Evolutionary conservation across 2,888 invertebrate species (phyloP), one percentile per base, ranked within the genome.

Genomic region (Crocallis elinguaria): DNA sequence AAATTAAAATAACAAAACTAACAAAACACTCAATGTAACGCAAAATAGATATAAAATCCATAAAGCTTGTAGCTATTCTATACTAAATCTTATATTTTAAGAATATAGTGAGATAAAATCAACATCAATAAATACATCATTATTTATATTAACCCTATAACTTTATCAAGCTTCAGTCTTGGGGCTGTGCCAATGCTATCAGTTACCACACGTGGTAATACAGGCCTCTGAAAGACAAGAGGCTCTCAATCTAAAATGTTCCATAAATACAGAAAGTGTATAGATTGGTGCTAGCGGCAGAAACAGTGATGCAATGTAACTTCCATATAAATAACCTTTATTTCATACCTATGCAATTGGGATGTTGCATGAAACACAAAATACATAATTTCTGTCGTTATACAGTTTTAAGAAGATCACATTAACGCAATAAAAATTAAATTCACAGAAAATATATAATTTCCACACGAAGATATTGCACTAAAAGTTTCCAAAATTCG

Each of bases 101-200:
- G 36, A 46, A 23, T 52, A 44, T 37, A 37, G 30, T 48, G 19
- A 56, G 42, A 51, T 57, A 11, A 30, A 38, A 42, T 41, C 44
- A 60, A 58, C 49, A 57, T 41, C 21, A 57, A 54, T 59, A 55
- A 53, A 58, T 21, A 59, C 29, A n/a, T 12, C 36, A 35, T 25
- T 32, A 3, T 38, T 38, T 38, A 55, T 29, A 60, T 61, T 66
- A 64, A 23, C 25, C 54, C 62, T 70, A 69, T 52, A 68, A 56
- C 32, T 62, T 64, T 66, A n/a, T n/a, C n/a, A 74, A 79, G 73
- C 77, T 67, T 84, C 84, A 84, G 84, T 84, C 83, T 84, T 84
- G 62, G 71, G 74, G 75, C 79, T 74, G 76, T 72, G 70, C 73
- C 67, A 68, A 36, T 50, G 51, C 52, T 58, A 62, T 64, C 64